Base-by-base conservation (phyloP, 2,888 invertebrate species). In the Elegia similella region DNA sequence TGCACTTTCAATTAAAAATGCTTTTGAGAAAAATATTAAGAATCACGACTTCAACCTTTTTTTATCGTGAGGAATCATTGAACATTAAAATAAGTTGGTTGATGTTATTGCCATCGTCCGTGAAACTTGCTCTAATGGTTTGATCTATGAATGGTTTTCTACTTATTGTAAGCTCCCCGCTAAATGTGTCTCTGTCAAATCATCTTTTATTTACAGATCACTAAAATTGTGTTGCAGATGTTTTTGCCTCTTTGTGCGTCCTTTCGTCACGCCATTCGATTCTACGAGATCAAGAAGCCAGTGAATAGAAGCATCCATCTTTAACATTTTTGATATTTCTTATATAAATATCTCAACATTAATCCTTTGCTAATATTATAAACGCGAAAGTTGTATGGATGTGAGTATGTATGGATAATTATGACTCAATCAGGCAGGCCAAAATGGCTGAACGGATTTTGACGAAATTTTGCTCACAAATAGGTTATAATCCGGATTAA, bases 281-380 rank as follows among this genome's bases (percentile, higher is more conserved):
- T 74, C 67, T 72, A 64, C 80, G 80, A 82, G 82, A 81, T 74
- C 78, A 70, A 66, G 72, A 80, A 78, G 77, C 80, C 76, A 62
- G 68, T 66, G 63, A 65, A 73, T 65, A 67, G 64, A 67, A 65
- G 56, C 66, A 70, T 64, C 63, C 59, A 72, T 74, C 65, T 65
- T 62, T 42, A 63, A 64, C 69, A 66, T 67, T 68, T 69, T 10
- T 34, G 8, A 38, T 32, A 7, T 32, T 32, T 32, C 1, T 6
- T 12, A 1, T 38, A 38, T 34, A 38, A 2, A 12, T 38, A 38
- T 23, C 5, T n/a, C n/a, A n/a, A n/a, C n/a, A n/a, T n/a, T n/a
- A n/a, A n/a, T n/a, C n/a, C n/a, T n/a, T n/a, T n/a, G n/a, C n/a
- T n/a, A n/a, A n/a, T n/a, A n/a, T n/a, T n/a, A n/a, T n/a, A n/a